Percentiles rank a stretch among this genome's conserved stretches.
Conservation (phyloP, 2,888 invertebrate genomes). For the Aphidoletes aphidimyza region DNA sequence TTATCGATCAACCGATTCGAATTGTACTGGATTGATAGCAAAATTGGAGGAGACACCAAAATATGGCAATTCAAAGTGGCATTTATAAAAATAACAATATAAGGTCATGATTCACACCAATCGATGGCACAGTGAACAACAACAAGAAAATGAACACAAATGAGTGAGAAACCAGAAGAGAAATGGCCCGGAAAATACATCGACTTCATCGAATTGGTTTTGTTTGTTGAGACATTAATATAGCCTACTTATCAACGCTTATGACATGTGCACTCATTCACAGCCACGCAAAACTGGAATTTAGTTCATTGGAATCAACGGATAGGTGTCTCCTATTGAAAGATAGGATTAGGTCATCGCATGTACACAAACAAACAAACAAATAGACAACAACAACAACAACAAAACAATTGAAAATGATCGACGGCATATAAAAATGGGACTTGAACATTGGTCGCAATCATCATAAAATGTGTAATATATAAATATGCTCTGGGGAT, state of each 20-base stretch:
- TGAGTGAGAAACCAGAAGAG: background rate
- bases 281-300: slow-evolving; percentile 17
- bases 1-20: background rate
- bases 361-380: background rate
- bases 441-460: too few species aligned
- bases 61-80: background rate
- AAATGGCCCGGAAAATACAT: background rate
- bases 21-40: background rate
- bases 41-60: background rate
- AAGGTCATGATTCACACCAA: slow-evolving; percentile 33
- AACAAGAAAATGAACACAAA: background rate
- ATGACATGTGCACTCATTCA: background rate
- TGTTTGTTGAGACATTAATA: background rate
- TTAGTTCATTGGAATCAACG: background rate
- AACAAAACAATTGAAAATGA: too few species aligned
- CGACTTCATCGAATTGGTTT: background rate
- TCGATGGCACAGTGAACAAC: background rate
- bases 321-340: background rate
- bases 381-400: too few species aligned
- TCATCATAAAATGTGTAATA: too few species aligned
- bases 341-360: too few species aligned
- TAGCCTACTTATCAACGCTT: background rate
- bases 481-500: too few species aligned
- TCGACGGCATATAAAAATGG: too few species aligned
- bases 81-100: slow-evolving; percentile 16